Evolutionary conservation across 1,140 invertebrate genomes (phyloP), one percentile per base, ranked within the genome.

Genomic region (Himalopsyche phryganea): DNA sequence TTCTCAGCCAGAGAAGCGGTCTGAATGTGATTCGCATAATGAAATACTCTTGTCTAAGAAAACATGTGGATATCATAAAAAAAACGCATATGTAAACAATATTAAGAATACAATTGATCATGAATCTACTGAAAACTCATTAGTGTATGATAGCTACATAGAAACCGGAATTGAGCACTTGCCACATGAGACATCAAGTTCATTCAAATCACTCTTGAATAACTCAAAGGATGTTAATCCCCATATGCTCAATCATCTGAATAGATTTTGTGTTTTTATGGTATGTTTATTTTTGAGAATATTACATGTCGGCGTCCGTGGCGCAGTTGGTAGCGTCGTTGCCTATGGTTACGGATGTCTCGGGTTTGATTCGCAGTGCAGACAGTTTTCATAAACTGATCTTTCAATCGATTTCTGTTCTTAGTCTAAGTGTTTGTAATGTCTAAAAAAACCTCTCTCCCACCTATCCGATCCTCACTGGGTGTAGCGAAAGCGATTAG

Each of bases 241-340:
- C 11, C 44, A 44, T 28, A 11, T 58, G 18, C 23, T 41, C 1
- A 48, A 36, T 33, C 47, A 50, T 38, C 48, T 58, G 32, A 50
- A 51, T 20, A 42, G 47, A 35, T 58, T 58, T 45, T 58, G 55
- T 44, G 41, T 58, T 38, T 58, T 47, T 19, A 36, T 58, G 47
- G 55, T 58, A 50, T 44, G 55, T 50, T 5, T 41, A 0, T 41
- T 47, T 55, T 17, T 40, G 11, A 15, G n/a, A 35, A n/a, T 35
- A 35, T 7, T 35, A n/a, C n/a, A n/a, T n/a, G n/a, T n/a, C n/a
- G n/a, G n/a, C n/a, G n/a, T n/a, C n/a, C n/a, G n/a, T n/a, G n/a
- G n/a, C n/a, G n/a, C n/a, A n/a, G n/a, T n/a, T n/a, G n/a, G n/a
- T n/a, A n/a, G n/a, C n/a, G n/a, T n/a, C n/a, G n/a, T n/a, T n/a